Evolutionary conservation across 2,888 invertebrate genomes (phyloP).

Genomic region (Pyrrhosoma nymphula): DNA sequence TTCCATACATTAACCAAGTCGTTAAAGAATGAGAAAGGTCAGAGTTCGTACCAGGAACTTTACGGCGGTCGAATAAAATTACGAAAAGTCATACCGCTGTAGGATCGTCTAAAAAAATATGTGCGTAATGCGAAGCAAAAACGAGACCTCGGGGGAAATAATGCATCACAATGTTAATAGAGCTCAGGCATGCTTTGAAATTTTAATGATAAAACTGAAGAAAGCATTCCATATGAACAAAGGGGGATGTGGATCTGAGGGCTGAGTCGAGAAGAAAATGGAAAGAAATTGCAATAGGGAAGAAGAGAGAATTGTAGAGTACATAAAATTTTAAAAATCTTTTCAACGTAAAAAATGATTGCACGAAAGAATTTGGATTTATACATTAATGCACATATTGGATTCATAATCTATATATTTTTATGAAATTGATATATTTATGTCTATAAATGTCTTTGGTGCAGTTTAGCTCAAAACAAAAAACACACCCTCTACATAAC

Average conservation of each 20-base stretch:
- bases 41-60: constrained; percentile 3
- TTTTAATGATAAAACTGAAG: neutral
- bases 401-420: too few species aligned
- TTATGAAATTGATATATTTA: too few species aligned
- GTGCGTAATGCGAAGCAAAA: neutral
- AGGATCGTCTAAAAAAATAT: neutral
- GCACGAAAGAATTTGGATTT: too few species aligned
- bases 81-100: neutral
- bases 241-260: neutral
- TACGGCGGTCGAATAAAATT: constrained; percentile 1
- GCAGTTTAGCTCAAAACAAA: too few species aligned
- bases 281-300: too few species aligned
- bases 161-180: neutral
- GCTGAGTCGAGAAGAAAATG: too few species aligned
- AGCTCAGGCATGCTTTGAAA: neutral
- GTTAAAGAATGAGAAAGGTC: neutral
- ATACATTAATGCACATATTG: too few species aligned
- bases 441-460: too few species aligned
- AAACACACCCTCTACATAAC: too few species aligned
- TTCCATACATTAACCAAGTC: neutral
- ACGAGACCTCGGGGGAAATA: neutral
- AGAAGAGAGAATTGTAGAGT: too few species aligned
- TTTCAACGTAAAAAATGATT: too few species aligned
- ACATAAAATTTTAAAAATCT: too few species aligned
- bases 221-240: neutral